Conservation (phyloP, 2,797 vertebrate genomes). For the Toxotes lorentzi region DNA sequence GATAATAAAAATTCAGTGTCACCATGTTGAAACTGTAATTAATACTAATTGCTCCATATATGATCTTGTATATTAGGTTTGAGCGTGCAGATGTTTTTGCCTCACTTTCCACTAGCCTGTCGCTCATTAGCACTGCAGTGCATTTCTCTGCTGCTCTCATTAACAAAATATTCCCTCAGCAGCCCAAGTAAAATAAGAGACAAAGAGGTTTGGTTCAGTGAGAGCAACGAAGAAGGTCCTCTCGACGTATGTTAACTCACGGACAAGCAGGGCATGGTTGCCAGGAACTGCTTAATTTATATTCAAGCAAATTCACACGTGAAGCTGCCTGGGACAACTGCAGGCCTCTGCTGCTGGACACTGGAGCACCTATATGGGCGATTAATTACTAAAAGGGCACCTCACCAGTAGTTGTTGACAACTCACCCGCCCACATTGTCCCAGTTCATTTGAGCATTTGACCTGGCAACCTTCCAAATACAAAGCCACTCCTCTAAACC, state of each 20-base stretch:
- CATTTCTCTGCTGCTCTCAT: slow-evolving; percentile 38
- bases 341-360: slow-evolving; percentile 13
- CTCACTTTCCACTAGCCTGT: slow-evolving; percentile 19
- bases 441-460: slow-evolving; percentile 35
- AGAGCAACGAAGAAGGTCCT: background rate
- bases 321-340: background rate
- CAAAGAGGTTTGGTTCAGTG: slow-evolving; percentile 14
- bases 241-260: background rate
- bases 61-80: background rate
- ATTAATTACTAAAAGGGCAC: slow-evolving; percentile 12
- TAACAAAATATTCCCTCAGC: slow-evolving; percentile 36
- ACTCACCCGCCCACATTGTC: slow-evolving; percentile 13
- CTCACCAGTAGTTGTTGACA: slow-evolving; percentile 21
- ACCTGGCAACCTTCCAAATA: slow-evolving; percentile 19
- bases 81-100: background rate
- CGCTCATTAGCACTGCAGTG: slow-evolving; percentile 34
- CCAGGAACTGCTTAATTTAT: background rate
- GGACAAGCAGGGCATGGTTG: background rate
- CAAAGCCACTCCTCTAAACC: slow-evolving; percentile 3
- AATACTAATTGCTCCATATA: slow-evolving; percentile 9
- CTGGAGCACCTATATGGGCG: background rate
- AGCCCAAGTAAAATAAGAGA: slow-evolving; percentile 27
- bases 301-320: background rate
- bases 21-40: slow-evolving; percentile 2
- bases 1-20: background rate